Percentiles rank a stretch among this genome's conserved stretches.
Conservation (phyloP, 2,888 invertebrate species). For the Hydraecia micacea region DNA sequence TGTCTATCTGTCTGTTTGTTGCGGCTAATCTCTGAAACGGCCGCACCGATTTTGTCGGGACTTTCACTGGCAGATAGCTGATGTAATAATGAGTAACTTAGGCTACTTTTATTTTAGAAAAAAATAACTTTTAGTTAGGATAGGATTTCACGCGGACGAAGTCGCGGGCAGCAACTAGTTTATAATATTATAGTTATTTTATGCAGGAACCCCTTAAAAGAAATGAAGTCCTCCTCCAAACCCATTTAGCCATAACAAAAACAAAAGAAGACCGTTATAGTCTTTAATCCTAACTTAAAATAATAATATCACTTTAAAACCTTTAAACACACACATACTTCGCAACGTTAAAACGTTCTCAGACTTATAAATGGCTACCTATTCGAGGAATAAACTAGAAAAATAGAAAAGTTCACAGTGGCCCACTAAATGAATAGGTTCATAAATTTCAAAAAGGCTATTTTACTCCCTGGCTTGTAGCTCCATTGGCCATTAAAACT, state of each 20-base stretch:
- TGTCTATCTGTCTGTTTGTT: too few species aligned
- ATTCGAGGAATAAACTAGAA: slow-evolving; percentile 54
- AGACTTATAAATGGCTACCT: slow-evolving; percentile 41
- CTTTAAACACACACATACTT: not conserved
- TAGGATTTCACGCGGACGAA: too few species aligned
- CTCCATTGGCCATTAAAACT: slow-evolving; percentile 47
- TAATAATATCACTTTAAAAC: not conserved
- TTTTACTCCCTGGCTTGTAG: slow-evolving; percentile 34
- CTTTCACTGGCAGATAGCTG: too few species aligned
- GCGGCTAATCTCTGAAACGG: too few species aligned
- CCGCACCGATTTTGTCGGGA: too few species aligned
- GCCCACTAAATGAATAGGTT: slow-evolving; percentile 59
- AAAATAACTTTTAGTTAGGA: too few species aligned
- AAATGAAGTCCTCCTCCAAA: too few species aligned
- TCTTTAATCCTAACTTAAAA: not conserved
- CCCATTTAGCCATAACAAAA: not conserved
- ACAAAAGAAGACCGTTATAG: not conserved
- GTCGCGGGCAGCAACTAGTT: too few species aligned
- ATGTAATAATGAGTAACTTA: too few species aligned
- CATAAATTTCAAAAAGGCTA: slow-evolving; percentile 57
- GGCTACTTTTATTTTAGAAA: too few species aligned
- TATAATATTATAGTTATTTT: too few species aligned
- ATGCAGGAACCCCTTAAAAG: not conserved
- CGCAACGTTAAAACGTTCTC: slow-evolving; percentile 24
- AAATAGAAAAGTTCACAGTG: slow-evolving; percentile 46